These are phyloP conservation scores for Terrapene triunguis DNA, from an alignment of 2,113 vertebrate species.

Conservation along the genomic window DNA sequence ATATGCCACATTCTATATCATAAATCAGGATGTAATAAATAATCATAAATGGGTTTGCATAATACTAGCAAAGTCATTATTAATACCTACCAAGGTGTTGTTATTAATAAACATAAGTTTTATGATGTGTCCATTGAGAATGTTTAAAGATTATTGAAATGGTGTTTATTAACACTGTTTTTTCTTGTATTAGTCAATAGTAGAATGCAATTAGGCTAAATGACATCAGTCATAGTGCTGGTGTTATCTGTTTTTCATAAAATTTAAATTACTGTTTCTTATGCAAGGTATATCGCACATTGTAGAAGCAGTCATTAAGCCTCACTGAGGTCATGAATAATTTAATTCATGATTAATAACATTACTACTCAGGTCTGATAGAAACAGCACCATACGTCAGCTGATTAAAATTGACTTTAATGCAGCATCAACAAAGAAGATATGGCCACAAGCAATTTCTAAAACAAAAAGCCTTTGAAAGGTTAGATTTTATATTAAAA, in stretches of 20 bases:
- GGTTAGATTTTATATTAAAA: conserved; percentile 67
- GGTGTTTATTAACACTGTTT: not conserved
- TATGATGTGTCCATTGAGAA: not conserved
- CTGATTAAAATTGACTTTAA: conserved; percentile 67
- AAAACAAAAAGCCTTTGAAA: conserved; percentile 58
- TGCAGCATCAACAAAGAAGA: conserved; percentile 60
- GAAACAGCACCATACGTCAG: conserved; percentile 38
- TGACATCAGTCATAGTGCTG: not conserved
- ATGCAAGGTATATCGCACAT: conserved; percentile 51
- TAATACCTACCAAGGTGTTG: conserved; percentile 10
- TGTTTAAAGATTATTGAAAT: not conserved
- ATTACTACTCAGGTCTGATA: conserved; percentile 49
- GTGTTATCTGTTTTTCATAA: conserved; percentile 25
- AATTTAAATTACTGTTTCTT: conserved; percentile 58
- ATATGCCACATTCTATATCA: conserved; percentile 5
- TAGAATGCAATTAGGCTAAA: not conserved
- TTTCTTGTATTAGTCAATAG: not conserved
- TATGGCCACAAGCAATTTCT: conserved; percentile 62
- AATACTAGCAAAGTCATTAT: not conserved
- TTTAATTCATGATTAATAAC: conserved; percentile 74
- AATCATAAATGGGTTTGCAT: not conserved
- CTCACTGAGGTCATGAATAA: conserved; percentile 62
- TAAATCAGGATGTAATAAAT: conserved; percentile 34
- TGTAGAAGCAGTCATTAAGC: conserved; percentile 35
- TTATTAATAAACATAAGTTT: conserved; percentile 2